Evolutionary conservation across 2,113 vertebrate species (phyloP), one percentile per base, ranked within the genome.

Genomic region (Xyliphius kryptos): DNA sequence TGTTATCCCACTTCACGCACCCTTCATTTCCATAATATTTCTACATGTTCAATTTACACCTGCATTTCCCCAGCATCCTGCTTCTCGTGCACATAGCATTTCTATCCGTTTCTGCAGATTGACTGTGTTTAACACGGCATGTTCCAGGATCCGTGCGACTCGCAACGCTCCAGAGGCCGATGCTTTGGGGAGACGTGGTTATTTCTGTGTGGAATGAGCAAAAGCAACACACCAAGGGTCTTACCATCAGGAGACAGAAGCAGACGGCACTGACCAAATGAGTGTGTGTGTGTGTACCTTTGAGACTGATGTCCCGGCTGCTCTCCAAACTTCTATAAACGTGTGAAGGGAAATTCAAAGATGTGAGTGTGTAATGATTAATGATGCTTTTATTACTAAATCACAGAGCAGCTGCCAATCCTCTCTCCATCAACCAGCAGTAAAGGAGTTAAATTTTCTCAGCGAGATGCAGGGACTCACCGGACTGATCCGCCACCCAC

Each of bases 401-500:
- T 78, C 76, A 72, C 71, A 71, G 38, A 56, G 63, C 44, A 61
- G 47, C 76, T 72, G 76, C 73, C 74, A 82, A 73, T 79, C 76
- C 70, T 63, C 41, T 52, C 36, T 17, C 47, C 40, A 52, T 66
- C 67, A 52, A 66, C 64, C 76, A 76, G 57, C 49, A 65, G 73
- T 71, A 72, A 61, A 71, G 67, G 80, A 79, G 78, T 85, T 82
- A 85, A 80, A 81, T 79, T 60, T 70, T 61, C 80, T 77, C 66
- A 69, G 65, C 64, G 56, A 48, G 58, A 58, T 44, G 65, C 66
- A 56, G 63, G 61, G 38, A 52, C 77, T 76, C 73, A 55, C 53
- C 66, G 74, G 71, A 47, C 67, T 69, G 73, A 47, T 43, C 53
- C 9, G 0, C 41, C 5, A 26, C 38, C 53, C 61, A 72, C 70